Evolutionary conservation across 1,140 invertebrate species (phyloP), one percentile per base, ranked within the genome.

Genomic region (Trinorchestia longiramus): DNA sequence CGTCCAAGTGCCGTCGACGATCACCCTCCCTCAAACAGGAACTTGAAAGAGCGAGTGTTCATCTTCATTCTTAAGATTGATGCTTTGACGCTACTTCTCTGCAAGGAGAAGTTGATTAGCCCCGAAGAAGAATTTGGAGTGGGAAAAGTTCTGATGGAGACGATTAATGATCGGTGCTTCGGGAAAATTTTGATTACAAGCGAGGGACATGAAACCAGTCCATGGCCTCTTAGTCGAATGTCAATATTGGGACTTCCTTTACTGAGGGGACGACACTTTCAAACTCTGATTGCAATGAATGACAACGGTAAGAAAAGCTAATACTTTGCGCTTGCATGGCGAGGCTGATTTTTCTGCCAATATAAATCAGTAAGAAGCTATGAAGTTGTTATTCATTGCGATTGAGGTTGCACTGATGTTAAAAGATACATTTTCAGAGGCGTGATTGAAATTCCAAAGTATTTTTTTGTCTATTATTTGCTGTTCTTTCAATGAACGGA

Each of bases 51-150:
- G 88, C 88, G 41, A 90, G 43, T 43, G 43, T 90, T 90, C n/a
- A 90, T 90, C n/a, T 42, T 90, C 88, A 90, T 90, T 90, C n/a
- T 42, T 42, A 43, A 42, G n/a, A 90, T 90, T 41, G 88, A 42
- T 41, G 88, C 88, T 90, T 90, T 90, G 88, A 43, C n/a, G 43
- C 43, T 90, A 90, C 88, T 28, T 90, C n/a, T 42, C 41, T 90
- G 88, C 43, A 42, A 90, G 88, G 88, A 41, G 88, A 41, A 42
- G 41, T 42, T 42, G 88, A 90, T 90, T 42, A 90, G 88, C 88
- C 43, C 88, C 43, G 62, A 77, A 42, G 88, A 41, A 90, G 88
- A 42, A 43, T 90, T 15, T 90, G 88, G 43, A 90, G 43, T 90
- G 11, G 43, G n/a, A 43, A 43, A 90, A 90, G 88, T 90, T 43